phyloP scores from a whole-genome alignment of 2,888 invertebrate species.

The Watsonalla cultraria region DNA sequence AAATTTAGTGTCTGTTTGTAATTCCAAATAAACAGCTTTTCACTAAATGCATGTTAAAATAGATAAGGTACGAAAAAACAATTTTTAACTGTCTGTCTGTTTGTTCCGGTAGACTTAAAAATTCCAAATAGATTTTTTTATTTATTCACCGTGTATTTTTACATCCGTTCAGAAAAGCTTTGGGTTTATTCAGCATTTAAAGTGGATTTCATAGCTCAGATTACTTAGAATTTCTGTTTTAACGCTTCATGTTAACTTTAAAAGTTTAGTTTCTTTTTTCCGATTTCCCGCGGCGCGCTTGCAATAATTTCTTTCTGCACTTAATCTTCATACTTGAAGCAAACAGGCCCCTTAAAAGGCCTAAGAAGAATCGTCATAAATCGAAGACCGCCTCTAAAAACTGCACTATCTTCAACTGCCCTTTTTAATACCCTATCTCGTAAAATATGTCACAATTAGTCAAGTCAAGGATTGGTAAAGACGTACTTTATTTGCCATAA shows the following conservation, averaged over 20 bases:
- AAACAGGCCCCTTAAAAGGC: conserved; percentile 51
- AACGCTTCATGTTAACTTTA: too few species aligned
- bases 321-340: conserved; percentile 36
- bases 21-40: too few species aligned
- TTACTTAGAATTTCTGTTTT: too few species aligned
- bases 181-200: too few species aligned
- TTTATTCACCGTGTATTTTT: background rate
- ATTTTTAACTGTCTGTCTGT: background rate
- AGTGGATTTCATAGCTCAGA: too few species aligned
- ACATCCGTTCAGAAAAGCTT: too few species aligned
- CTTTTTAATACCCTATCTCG: conserved; percentile 60
- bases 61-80: background rate
- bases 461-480: conserved; percentile 52
- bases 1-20: too few species aligned
- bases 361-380: conserved; percentile 57
- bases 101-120: too few species aligned
- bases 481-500: conserved; percentile 54
- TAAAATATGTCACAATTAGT: conserved; percentile 74
- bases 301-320: conserved; percentile 36
- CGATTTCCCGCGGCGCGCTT: conserved; percentile 32
- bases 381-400: conserved; percentile 57
- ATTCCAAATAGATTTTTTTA: background rate
- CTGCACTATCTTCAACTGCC: conserved; percentile 56
- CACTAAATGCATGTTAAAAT: too few species aligned
- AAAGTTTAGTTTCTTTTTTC: conserved; percentile 40